Conservation (phyloP, 2,113 vertebrate species). For the Pomatostomus ruficeps region DNA sequence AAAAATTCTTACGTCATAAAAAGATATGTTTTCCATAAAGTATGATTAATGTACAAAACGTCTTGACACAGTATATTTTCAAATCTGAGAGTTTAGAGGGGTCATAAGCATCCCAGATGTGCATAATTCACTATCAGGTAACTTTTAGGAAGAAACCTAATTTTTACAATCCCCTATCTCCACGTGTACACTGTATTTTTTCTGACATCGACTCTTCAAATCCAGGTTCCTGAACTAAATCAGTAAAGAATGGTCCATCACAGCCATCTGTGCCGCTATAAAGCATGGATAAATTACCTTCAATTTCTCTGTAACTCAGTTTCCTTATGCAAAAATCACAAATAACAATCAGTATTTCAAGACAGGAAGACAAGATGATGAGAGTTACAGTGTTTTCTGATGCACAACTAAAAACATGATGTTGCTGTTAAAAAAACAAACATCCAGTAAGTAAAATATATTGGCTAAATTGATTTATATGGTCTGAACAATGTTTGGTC, state of each 20-base stretch:
- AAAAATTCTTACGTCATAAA: neutral
- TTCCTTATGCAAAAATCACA: neutral
- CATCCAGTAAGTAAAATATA: neutral
- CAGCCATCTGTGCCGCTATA: neutral
- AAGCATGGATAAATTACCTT: neutral
- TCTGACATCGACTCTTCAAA: neutral
- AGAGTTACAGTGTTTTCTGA: neutral
- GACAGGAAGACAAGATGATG: neutral
- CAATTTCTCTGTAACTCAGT: neutral
- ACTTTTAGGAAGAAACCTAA: neutral
- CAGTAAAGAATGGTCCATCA: neutral
- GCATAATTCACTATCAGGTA: neutral
- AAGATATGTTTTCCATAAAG: neutral
- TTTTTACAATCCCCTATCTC: neutral
- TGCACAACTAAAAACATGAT: neutral
- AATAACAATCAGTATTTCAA: neutral
- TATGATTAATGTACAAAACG: neutral
- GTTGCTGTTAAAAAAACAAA: neutral
- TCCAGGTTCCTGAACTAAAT: neutral
- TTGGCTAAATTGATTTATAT: neutral
- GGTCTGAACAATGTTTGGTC: neutral
- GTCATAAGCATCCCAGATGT: neutral
- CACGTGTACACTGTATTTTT: neutral
- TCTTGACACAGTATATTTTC: neutral
- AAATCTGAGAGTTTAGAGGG: neutral